Evolutionary conservation across 1,140 invertebrate species (phyloP).

Genomic region (Atta colombica): DNA sequence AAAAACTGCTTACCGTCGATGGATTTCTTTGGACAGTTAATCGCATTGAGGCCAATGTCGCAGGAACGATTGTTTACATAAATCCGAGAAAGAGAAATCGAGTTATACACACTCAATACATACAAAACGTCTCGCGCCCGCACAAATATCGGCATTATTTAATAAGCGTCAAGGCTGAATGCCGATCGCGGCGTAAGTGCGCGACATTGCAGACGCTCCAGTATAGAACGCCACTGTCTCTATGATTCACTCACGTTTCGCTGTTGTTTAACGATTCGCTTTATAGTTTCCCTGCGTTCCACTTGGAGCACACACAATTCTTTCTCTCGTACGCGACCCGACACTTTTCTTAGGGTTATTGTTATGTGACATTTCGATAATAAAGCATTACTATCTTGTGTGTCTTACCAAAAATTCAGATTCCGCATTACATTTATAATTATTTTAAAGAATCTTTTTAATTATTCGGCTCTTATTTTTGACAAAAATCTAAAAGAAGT

Average conservation of each 20-base stretch:
- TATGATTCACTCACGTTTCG: constrained; percentile 72
- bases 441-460: not conserved
- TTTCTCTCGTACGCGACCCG: constrained; percentile 15
- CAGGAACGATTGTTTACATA: not conserved
- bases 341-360: not conserved
- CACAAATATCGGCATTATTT: constrained; percentile 74
- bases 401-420: not conserved
- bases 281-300: constrained; percentile 32
- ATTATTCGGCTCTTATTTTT: not conserved
- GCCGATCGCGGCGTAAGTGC: constrained; percentile 41
- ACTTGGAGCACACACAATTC: not conserved
- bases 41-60: not conserved
- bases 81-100: not conserved
- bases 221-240: constrained; percentile 64
- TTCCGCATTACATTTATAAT: not conserved
- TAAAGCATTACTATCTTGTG: not conserved
- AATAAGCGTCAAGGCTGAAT: constrained; percentile 78
- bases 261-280: constrained; percentile 39
- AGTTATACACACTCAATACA: not conserved
- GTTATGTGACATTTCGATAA: not conserved
- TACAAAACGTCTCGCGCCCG: constrained; percentile 26
- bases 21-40: not conserved
- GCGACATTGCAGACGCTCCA: not conserved
- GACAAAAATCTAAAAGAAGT: not conserved
- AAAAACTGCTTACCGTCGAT: not conserved